Conservation (phyloP, 1,140 invertebrate species). For the Zaprionus taronus region DNA sequence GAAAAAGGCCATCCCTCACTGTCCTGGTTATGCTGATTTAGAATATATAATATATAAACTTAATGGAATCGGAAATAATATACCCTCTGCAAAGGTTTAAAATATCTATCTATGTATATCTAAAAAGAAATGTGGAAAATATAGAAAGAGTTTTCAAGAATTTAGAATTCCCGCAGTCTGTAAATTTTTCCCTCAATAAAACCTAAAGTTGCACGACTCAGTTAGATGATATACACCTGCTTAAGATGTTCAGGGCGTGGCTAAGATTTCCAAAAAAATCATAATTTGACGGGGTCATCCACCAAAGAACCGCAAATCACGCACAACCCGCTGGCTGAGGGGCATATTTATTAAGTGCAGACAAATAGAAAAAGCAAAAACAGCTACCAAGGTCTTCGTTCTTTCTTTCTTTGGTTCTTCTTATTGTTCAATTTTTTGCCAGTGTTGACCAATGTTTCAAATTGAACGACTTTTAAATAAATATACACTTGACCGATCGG, state of each 20-base stretch:
- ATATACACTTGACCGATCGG: constrained; percentile 60
- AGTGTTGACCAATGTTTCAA: constrained; percentile 13
- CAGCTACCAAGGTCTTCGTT: constrained; percentile 4
- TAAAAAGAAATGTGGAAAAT: background rate
- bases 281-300: background rate
- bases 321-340: background rate
- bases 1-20: too few relatives aligned
- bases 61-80: too few relatives aligned
- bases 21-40: too few relatives aligned
- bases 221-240: background rate
- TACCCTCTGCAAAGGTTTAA: too few relatives aligned
- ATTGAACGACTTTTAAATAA: constrained; percentile 21
- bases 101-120: too few relatives aligned
- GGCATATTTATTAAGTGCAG: constrained; percentile 1
- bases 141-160: background rate
- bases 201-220: background rate
- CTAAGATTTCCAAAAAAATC: background rate
- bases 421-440: background rate
- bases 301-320: constrained; percentile 1
- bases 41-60: too few relatives aligned
- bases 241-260: background rate
- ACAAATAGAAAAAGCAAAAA: background rate
- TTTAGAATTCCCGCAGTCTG: background rate
- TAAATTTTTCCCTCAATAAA: background rate
- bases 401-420: background rate